These are phyloP conservation scores for Scaptodrosophila lebanonensis DNA, from an alignment of 1,140 invertebrate genomes.

Conservation along the genomic window DNA sequence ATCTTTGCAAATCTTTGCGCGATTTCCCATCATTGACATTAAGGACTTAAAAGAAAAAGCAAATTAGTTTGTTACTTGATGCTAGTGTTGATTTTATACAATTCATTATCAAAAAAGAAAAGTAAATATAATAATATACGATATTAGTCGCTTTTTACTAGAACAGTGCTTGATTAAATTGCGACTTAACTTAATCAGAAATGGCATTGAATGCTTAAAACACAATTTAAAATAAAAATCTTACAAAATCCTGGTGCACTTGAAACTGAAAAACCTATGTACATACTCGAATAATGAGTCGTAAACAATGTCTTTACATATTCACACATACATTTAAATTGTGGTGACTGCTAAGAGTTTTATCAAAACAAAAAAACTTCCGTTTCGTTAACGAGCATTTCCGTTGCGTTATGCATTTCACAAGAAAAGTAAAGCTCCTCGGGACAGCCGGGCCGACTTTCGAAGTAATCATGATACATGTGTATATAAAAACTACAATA, in stretches of 20 bases:
- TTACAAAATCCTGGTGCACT: conserved; percentile 3
- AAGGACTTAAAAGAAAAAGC: too few relatives aligned
- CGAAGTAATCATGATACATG: conserved; percentile 5
- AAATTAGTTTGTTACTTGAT: too few relatives aligned
- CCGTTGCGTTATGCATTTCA: conserved; percentile 45
- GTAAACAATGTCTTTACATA: conserved; percentile 12
- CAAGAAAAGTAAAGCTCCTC: conserved; percentile 11
- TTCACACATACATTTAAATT: not conserved
- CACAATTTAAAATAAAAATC: not conserved
- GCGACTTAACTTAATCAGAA: not conserved
- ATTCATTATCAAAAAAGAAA: too few relatives aligned
- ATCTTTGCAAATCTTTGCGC: too few relatives aligned
- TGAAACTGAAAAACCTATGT: too few relatives aligned
- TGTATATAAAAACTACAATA: not conserved
- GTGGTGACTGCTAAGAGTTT: conserved; percentile 27
- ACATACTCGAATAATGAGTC: too few relatives aligned
- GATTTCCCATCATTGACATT: too few relatives aligned
- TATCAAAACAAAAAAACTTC: conserved; percentile 59
- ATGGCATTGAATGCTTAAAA: conserved; percentile 18
- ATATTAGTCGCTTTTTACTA: too few relatives aligned
- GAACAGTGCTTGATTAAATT: too few relatives aligned
- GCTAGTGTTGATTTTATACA: too few relatives aligned
- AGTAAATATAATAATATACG: too few relatives aligned
- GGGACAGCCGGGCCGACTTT: conserved; percentile 17
- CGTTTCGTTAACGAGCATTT: conserved; percentile 53